phyloP scores from a whole-genome alignment of 2,888 invertebrate species.

The Cephus rjabovi region DNA sequence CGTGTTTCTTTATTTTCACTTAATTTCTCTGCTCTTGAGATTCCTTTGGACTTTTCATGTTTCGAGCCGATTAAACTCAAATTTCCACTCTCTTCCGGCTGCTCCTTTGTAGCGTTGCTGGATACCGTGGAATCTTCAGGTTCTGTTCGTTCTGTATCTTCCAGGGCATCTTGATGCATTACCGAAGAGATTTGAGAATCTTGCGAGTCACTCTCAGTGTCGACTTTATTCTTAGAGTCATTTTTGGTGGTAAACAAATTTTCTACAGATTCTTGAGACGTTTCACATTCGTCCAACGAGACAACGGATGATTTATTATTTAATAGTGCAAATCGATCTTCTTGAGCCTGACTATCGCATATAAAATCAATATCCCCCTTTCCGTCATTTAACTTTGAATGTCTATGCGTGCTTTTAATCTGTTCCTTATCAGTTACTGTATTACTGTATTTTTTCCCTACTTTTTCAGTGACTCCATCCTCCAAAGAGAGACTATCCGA shows the following conservation, averaged over 20 bases:
- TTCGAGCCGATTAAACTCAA: background rate
- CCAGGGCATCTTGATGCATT: background rate
- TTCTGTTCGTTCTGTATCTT: background rate
- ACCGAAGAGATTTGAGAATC: background rate
- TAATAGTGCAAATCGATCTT: background rate
- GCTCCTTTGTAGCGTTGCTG: background rate
- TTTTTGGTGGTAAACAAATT: background rate
- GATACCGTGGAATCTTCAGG: background rate
- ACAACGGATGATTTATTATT: background rate
- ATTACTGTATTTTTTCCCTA: background rate
- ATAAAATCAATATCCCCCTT: background rate
- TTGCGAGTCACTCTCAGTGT: background rate
- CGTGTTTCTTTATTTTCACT: background rate
- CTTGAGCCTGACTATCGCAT: background rate
- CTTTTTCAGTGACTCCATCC: background rate
- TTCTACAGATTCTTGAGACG: background rate
- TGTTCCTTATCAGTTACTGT: background rate
- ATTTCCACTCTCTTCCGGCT: background rate
- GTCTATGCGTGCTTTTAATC: background rate
- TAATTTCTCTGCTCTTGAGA: background rate
- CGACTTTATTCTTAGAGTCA: background rate
- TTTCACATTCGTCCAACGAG: background rate
- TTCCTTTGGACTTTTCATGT: background rate
- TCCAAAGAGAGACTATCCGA: background rate
- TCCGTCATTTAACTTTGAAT: constrained; percentile 23